Base-by-base conservation (phyloP, 2,113 vertebrate species). In the Pollachius pollachius region DNA sequence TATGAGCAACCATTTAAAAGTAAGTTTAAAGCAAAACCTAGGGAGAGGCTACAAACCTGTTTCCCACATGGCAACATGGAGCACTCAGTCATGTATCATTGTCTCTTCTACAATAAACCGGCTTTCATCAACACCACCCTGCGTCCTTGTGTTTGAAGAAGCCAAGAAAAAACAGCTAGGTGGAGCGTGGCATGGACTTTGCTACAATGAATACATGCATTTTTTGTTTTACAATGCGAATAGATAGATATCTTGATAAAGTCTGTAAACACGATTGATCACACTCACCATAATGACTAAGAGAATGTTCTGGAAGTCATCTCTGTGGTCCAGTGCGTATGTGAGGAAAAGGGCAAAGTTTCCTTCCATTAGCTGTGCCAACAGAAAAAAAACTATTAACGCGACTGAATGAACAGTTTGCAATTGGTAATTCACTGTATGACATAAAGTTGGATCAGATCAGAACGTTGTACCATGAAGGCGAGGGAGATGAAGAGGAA, bases 321-420 rank as follows among this genome's bases (percentile, higher is more conserved):
- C 91, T 57, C 94, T 92, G 78, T 98, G 95, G 67, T 94, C 95
- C 59, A 98, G 84, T 13, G 96, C 92, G n/a, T 98, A 94, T 60
- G 92, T 96, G 77, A 96, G 94, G 87, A 98, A 99, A 56, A 99
- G 91, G 8, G 95, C 96, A n/a, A 98, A 97, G 89, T 98, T 99
- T 19, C 96, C 97, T 18, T 99, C 96, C 71, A 99, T 87, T 15
- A 99, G 91, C 97, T 99, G 88, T 0, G 65, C 81, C 48, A 15
- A 68, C 52, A 78, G 2, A 13, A 67, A 69, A 27, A 57, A 69
- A 70, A 61, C 1, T 7, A 67, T 9, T 21, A 37, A 13, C 1
- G 15, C 15, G 15, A 8, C 34, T 19, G 0, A 13, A 48, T 12
- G 41, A 48, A 13, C 41, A 23, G 15, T 19, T 23, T 62, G 60